Conservation (phyloP, 2,113 vertebrate genomes). For the Indri indri region DNA sequence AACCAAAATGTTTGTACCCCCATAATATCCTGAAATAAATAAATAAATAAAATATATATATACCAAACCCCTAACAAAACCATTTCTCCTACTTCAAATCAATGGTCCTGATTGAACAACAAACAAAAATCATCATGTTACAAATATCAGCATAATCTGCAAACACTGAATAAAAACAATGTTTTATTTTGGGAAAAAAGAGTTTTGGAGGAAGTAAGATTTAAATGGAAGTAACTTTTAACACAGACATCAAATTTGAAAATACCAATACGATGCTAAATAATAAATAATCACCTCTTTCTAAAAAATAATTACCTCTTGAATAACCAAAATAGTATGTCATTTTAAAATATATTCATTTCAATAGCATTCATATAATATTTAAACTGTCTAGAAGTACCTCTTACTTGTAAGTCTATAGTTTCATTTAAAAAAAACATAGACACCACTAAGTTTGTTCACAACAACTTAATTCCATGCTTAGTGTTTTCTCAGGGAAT, state of each 20-base stretch:
- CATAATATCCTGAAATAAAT: too few species aligned
- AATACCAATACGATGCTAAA: neutral
- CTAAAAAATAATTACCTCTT: neutral
- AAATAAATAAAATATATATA: neutral
- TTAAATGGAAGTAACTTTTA: conserved; percentile 41
- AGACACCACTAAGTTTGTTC: neutral
- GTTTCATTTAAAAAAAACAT: conserved; percentile 43
- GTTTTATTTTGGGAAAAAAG: neutral
- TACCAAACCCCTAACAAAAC: conserved; percentile 22
- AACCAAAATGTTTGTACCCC: too few species aligned
- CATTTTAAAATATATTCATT: conserved; percentile 29
- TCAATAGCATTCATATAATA: neutral
- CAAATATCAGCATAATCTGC: neutral
- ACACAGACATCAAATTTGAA: conserved; percentile 14
- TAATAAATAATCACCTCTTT: neutral
- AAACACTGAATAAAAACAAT: neutral
- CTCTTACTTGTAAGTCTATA: neutral
- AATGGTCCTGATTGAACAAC: neutral
- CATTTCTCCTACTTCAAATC: neutral
- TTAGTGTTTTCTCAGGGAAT: conserved; percentile 15
- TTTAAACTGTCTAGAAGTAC: neutral
- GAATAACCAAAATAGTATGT: conserved; percentile 9
- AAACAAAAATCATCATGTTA: neutral
- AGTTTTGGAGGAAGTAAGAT: neutral
- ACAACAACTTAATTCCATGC: conserved; percentile 31